These are phyloP conservation scores for Delia radicum DNA, from an alignment of 1,140 invertebrate species.

Conservation along the genomic window DNA sequence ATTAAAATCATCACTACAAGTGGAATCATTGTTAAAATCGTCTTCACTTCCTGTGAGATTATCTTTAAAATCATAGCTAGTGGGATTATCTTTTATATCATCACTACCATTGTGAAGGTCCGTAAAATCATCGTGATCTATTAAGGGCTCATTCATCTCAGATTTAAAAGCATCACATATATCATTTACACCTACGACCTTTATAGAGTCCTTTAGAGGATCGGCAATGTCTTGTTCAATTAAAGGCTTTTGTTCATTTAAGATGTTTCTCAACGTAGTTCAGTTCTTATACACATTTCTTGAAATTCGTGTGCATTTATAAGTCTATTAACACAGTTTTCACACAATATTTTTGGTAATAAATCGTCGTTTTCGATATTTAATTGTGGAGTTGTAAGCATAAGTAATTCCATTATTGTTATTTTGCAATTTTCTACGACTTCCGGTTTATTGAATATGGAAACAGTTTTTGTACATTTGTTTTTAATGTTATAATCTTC, in stretches of 20 bases:
- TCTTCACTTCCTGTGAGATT: too few species aligned
- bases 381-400: not conserved
- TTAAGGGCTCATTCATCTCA: not conserved
- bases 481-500: not conserved
- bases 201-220: not conserved
- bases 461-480: not conserved
- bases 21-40: too few species aligned
- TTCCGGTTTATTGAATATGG: not conserved
- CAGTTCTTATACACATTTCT: constrained; percentile 19
- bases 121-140: not conserved
- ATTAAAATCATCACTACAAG: not conserved
- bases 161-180: not conserved
- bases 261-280: not conserved
- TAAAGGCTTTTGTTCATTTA: not conserved
- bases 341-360: constrained; percentile 16
- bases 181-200: not conserved
- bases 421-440: not conserved
- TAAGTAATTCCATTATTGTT: constrained; percentile 15
- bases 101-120: too few species aligned
- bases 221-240: not conserved
- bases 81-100: too few species aligned
- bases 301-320: constrained; percentile 10
- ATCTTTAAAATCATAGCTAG: too few species aligned
- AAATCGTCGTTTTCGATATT: not conserved
- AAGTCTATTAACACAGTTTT: constrained; percentile 5